phyloP scores from a whole-genome alignment of 92 coral and sea anemone genomes.

The Heliopora coerulea region DNA sequence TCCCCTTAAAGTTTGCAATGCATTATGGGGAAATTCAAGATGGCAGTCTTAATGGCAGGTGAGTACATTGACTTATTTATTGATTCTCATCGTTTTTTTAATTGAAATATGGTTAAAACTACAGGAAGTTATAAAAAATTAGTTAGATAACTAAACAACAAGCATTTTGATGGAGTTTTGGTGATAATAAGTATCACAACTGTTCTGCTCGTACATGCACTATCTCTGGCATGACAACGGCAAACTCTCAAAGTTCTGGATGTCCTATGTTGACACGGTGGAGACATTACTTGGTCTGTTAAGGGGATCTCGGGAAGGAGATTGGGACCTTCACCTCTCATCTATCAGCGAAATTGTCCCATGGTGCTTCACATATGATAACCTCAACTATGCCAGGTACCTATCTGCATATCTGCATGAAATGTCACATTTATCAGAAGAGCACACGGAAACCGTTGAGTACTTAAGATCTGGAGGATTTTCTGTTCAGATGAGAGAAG shows the following conservation, averaged over 20 bases:
- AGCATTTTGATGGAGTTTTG: too few relatives aligned
- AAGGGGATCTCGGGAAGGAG: not conserved
- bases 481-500: not conserved
- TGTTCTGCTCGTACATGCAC: too few relatives aligned
- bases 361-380: conserved; percentile 15
- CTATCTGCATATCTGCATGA: conserved; percentile 12
- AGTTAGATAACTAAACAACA: too few relatives aligned
- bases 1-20: too few relatives aligned
- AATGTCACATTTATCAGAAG: not conserved
- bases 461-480: not conserved
- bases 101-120: too few relatives aligned
- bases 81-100: too few relatives aligned
- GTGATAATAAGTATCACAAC: too few relatives aligned
- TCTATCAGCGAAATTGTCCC: not conserved
- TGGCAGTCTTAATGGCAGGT: too few relatives aligned
- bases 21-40: too few relatives aligned
- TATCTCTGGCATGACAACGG: too few relatives aligned
- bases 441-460: not conserved
- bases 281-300: not conserved
- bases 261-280: not conserved
- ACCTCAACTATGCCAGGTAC: not conserved
- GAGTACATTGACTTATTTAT: too few relatives aligned
- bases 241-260: not conserved
- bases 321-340: conserved; percentile 6
- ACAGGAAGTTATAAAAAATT: too few relatives aligned